These are phyloP conservation scores for Solenopsis invicta DNA, from an alignment of 1,140 invertebrate species.

Conservation along the genomic window DNA sequence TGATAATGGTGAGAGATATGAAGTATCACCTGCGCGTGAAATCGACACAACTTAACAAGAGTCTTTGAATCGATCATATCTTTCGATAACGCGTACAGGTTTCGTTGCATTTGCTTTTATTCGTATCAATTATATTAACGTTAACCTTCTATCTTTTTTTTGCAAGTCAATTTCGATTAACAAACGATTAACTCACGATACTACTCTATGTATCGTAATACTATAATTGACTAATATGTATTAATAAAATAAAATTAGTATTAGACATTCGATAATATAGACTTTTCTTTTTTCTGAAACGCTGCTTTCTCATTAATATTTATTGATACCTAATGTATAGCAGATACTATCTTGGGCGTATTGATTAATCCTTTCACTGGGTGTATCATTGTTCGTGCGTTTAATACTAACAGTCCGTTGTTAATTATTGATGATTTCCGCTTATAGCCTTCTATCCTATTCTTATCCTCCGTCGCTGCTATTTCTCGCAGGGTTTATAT, in stretches of 20 bases:
- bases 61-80: conserved; percentile 22
- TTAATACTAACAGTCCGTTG: conserved; percentile 14
- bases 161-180: conserved; percentile 30
- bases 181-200: neutral
- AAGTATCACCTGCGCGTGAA: neutral
- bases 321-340: neutral
- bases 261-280: neutral
- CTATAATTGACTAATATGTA: neutral
- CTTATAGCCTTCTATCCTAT: conserved; percentile 42
- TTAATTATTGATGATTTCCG: conserved; percentile 41
- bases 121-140: conserved; percentile 5
- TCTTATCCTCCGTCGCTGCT: neutral
- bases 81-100: conserved; percentile 7
- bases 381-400: conserved; percentile 22
- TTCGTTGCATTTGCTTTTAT: neutral
- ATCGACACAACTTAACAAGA: conserved; percentile 10
- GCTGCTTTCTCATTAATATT: neutral
- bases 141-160: conserved; percentile 62
- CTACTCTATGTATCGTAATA: neutral
- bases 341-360: neutral
- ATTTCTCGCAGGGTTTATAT: conserved; percentile 22
- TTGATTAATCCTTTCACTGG: conserved; percentile 3
- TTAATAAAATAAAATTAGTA: conserved; percentile 4
- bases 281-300: neutral
- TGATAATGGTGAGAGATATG: conserved; percentile 10